Conservation (phyloP, 2,113 vertebrate species). For the Takifugu bimaculatus region DNA sequence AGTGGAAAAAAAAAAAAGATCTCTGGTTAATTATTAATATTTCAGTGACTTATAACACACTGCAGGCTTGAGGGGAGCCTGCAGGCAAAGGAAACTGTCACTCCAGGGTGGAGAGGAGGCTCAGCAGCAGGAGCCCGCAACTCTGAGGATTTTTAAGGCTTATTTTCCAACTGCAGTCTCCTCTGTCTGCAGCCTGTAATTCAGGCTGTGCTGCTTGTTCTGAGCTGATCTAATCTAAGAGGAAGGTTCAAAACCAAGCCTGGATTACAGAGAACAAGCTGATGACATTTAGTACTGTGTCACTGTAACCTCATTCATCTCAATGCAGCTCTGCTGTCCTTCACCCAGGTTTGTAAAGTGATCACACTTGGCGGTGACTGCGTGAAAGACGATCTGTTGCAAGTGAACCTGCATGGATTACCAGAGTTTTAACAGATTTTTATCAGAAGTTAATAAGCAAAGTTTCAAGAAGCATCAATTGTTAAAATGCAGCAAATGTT, state of each 20-base stretch:
- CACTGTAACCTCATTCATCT: neutral
- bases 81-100: conserved; percentile 44
- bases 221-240: neutral
- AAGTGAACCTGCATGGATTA: too few relatives aligned
- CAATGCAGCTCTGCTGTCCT: neutral
- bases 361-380: too few relatives aligned
- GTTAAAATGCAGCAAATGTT: too few relatives aligned
- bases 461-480: too few relatives aligned
- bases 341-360: too few relatives aligned
- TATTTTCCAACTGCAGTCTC: conserved; percentile 16
- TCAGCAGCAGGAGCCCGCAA: conserved; percentile 11
- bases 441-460: too few relatives aligned
- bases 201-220: neutral
- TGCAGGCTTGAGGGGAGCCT: conserved; percentile 43
- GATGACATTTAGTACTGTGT: neutral
- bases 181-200: neutral
- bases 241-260: neutral
- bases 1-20: conserved; percentile 42
- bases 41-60: conserved; percentile 56
- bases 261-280: conserved; percentile 1
- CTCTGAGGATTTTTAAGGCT: conserved; percentile 23
- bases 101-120: conserved; percentile 37
- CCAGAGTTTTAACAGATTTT: too few relatives aligned
- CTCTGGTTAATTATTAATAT: conserved; percentile 70
- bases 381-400: too few relatives aligned